These are phyloP conservation scores for Aramus guarauna DNA, from an alignment of 2,113 vertebrate species.

Conservation along the genomic window DNA sequence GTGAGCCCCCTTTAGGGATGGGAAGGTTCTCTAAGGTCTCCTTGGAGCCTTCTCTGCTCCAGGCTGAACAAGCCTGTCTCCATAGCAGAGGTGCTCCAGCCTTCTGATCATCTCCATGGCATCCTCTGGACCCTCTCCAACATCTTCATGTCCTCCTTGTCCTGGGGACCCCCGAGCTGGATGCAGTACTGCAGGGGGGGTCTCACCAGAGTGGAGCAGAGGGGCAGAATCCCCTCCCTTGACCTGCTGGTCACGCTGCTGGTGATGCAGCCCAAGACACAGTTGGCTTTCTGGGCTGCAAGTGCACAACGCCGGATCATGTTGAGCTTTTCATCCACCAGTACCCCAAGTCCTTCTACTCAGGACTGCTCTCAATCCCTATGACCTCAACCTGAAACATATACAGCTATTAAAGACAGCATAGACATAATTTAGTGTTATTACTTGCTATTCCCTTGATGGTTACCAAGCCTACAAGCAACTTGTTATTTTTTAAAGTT, in stretches of 20 bases:
- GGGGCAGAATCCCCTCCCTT: background rate
- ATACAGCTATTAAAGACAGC: background rate
- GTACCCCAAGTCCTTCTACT: background rate
- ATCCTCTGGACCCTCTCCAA: background rate
- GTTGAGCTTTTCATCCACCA: too few species aligned
- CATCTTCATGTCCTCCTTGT: background rate
- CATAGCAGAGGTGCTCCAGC: background rate
- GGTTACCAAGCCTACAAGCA: background rate
- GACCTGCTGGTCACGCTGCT: background rate
- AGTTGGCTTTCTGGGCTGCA: background rate
- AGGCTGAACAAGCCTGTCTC: background rate
- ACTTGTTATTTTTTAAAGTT: background rate
- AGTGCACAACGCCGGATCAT: rapidly evolving
- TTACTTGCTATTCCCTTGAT: background rate
- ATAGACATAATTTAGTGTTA: background rate
- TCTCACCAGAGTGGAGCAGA: background rate
- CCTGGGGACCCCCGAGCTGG: background rate
- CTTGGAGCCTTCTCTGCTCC: rapidly evolving
- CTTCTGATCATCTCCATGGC: background rate
- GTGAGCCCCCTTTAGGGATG: background rate
- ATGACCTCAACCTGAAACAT: background rate
- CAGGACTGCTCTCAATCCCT: background rate
- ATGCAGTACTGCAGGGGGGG: background rate
- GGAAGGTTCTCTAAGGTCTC: too few species aligned
- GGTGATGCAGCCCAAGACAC: background rate